Conservation (phyloP, 2,888 invertebrate species). For the Branchellion lobata region DNA sequence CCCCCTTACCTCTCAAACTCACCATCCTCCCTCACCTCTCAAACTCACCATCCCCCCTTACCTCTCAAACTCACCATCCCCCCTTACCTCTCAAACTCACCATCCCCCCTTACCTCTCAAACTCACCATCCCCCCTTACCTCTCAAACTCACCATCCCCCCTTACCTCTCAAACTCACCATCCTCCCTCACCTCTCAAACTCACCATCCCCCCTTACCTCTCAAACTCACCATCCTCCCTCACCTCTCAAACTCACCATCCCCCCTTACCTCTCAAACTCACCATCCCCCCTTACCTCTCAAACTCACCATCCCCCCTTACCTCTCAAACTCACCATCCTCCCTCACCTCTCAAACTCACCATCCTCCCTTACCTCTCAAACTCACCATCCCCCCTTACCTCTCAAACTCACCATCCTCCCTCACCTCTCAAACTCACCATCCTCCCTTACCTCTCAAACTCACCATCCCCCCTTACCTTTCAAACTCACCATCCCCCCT, state of each 20-base stretch:
- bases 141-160: not conserved
- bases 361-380: not conserved
- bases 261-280: not conserved
- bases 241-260: not conserved
- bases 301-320: not conserved
- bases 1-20: not conserved
- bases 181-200: no score
- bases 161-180: not conserved
- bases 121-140: not conserved
- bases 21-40: not conserved
- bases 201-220: not conserved
- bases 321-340: not conserved
- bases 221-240: not conserved
- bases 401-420: not conserved
- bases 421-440: not conserved
- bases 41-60: not conserved
- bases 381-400: not conserved
- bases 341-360: not conserved
- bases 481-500: not conserved
- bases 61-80: not conserved
- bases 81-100: not conserved
- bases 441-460: not conserved
- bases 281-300: not conserved
- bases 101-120: not conserved
- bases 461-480: conserved; percentile 27